Conservation (phyloP, 2,888 invertebrate species). For the Ichneumoninae sp. region DNA sequence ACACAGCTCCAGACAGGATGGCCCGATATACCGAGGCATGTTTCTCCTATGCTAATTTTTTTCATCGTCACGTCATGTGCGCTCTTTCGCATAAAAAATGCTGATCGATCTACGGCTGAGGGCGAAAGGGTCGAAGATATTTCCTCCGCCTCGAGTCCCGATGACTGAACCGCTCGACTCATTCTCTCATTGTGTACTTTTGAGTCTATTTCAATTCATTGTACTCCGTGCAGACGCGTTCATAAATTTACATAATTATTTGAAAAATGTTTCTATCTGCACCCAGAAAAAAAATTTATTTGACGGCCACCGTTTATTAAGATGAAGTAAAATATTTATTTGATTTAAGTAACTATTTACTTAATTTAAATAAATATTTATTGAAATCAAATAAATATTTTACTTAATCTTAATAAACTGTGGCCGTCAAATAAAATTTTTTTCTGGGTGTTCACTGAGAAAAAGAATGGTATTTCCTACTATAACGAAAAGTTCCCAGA, state of each 20-base stretch:
- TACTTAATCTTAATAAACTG: too few relatives aligned
- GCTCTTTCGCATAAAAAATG: constrained; percentile 73
- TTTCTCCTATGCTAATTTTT: constrained; percentile 80
- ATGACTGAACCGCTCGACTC: constrained; percentile 43
- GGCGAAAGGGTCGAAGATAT: constrained; percentile 20
- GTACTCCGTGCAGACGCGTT: constrained; percentile 3
- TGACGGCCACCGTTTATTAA: too few relatives aligned
- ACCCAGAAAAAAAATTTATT: too few relatives aligned
- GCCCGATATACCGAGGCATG: constrained; percentile 36
- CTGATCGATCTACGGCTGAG: constrained; percentile 59
- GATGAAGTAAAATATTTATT: too few relatives aligned
- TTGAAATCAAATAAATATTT: too few relatives aligned
- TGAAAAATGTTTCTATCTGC: background rate
- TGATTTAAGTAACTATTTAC: too few relatives aligned
- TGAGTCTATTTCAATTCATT: constrained; percentile 2
- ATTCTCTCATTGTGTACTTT: constrained; percentile 8
- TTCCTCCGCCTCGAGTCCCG: constrained; percentile 33
- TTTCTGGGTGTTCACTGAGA: too few relatives aligned
- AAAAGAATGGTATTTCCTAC: too few relatives aligned
- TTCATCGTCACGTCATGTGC: constrained; percentile 82
- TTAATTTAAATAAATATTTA: too few relatives aligned
- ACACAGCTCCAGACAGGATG: constrained; percentile 66
- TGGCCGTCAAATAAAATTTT: too few relatives aligned
- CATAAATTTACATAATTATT: constrained; percentile 42
- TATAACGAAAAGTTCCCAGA: too few relatives aligned